These are phyloP conservation scores for Bagarius yarrelli DNA, from an alignment of 2,113 vertebrate genomes.

Conservation along the genomic window DNA sequence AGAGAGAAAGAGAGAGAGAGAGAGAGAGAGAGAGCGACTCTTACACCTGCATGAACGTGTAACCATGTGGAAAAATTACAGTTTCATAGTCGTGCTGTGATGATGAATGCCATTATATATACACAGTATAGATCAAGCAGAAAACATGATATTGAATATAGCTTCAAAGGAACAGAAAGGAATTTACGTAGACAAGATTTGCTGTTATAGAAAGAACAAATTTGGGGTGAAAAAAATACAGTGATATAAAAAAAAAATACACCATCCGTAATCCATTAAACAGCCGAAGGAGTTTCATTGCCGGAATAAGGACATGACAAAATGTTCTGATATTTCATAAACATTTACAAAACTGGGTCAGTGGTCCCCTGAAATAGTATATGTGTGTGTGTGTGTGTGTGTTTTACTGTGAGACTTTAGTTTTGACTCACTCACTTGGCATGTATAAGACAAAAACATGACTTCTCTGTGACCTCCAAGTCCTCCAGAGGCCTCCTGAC, in stretches of 20 bases:
- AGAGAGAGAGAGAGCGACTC: not conserved
- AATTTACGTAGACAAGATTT: not conserved
- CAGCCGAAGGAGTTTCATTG: not conserved
- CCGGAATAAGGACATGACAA: not conserved
- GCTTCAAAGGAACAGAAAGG: not conserved
- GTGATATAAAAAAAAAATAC: not conserved
- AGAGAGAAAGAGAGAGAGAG: no score
- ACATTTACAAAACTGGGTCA: slow-evolving; percentile 37
- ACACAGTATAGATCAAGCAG: not conserved
- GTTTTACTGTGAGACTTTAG: not conserved
- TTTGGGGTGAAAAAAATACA: not conserved
- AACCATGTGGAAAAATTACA: slow-evolving; percentile 25
- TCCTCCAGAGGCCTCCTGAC: slow-evolving; percentile 23
- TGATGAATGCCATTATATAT: not conserved
- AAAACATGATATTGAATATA: not conserved
- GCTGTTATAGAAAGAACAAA: not conserved
- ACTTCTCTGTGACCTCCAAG: slow-evolving; percentile 33
- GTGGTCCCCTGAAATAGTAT: slow-evolving; percentile 2
- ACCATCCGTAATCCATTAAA: not conserved
- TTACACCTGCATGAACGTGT: slow-evolving; percentile 34
- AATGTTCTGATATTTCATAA: slow-evolving; percentile 43
- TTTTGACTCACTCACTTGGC: slow-evolving; percentile 20
- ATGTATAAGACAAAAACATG: slow-evolving; percentile 29
- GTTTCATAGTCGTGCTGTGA: not conserved
- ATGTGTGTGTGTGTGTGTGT: slow-evolving; percentile 12